A percentile compares a stretch with the other conserved stretches of the same genome.
phyloP scores from a whole-genome alignment of 2,797 vertebrate species.

The Sebastes hubbsi region DNA sequence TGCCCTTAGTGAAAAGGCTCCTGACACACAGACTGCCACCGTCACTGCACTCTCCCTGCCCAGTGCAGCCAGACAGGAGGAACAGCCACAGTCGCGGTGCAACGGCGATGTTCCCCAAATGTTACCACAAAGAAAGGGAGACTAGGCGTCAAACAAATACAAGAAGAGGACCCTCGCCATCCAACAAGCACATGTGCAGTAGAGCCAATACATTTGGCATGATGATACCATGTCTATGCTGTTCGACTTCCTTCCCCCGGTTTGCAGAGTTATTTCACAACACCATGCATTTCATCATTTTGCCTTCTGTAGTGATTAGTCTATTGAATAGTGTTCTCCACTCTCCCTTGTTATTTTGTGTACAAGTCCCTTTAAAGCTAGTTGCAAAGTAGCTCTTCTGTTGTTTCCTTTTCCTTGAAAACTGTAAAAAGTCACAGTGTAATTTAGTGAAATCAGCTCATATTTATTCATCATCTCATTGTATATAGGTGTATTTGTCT shows the following conservation, averaged over 20 bases:
- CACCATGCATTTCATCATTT: conserved; percentile 54
- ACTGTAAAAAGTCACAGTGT: conserved; percentile 57
- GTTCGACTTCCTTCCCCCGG: conserved; percentile 46
- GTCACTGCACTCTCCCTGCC: conserved; percentile 57
- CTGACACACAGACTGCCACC: conserved; percentile 70
- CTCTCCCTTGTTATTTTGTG: conserved; percentile 60
- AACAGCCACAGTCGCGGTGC: conserved; percentile 78
- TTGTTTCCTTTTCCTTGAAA: conserved; percentile 55
- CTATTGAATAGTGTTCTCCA: conserved; percentile 64
- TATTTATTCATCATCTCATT: conserved; percentile 44
- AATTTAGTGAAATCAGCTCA: conserved; percentile 52
- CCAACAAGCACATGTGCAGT: conserved; percentile 59
- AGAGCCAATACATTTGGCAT: conserved; percentile 66
- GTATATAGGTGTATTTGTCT: conserved; percentile 63
- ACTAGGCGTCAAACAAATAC: conserved; percentile 70
- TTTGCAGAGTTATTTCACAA: conserved; percentile 60
- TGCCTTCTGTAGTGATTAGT: conserved; percentile 62
- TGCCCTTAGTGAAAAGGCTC: conserved; percentile 68
- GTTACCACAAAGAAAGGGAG: conserved; percentile 76
- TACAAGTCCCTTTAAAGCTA: conserved; percentile 70
- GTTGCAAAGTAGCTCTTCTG: conserved; percentile 65
- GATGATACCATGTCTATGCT: conserved; percentile 60
- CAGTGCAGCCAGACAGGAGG: conserved; percentile 61
- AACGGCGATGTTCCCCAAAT: conserved; percentile 82
- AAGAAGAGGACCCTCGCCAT: conserved; percentile 48